phyloP scores from a whole-genome alignment of 2,797 vertebrate species.

The Trematomus bernacchii region DNA sequence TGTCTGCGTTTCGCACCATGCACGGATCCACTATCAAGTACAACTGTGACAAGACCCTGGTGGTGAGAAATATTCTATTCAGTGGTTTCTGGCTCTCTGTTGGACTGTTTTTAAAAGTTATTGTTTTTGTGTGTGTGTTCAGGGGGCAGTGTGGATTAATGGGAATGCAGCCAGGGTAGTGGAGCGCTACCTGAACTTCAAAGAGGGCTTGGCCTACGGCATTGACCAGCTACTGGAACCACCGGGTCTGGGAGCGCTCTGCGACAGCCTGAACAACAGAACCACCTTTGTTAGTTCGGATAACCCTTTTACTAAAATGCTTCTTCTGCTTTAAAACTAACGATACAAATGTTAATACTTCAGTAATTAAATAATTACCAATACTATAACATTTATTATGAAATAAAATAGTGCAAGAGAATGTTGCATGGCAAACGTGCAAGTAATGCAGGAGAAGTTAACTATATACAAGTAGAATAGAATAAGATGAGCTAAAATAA shows the following conservation, averaged over 20 bases:
- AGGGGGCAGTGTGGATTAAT: conserved; percentile 91
- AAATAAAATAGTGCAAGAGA: not conserved
- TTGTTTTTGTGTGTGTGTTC: conserved; percentile 21
- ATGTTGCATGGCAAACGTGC: too few relatives aligned
- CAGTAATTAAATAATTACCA: not conserved
- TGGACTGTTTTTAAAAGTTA: not conserved
- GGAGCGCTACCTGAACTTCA: conserved; percentile 88
- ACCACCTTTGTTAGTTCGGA: conserved; percentile 66
- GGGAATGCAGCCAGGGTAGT: conserved; percentile 84
- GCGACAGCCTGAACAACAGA: conserved; percentile 68
- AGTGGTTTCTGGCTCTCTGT: not conserved
- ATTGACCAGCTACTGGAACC: conserved; percentile 94
- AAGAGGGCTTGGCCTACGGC: conserved; percentile 90
- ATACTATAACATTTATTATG: not conserved
- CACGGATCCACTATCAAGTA: conserved; percentile 88
- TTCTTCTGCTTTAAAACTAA: not conserved
- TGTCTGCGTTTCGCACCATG: conserved; percentile 80
- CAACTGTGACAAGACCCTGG: conserved; percentile 84
- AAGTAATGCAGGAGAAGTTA: too few relatives aligned
- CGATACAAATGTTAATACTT: not conserved
- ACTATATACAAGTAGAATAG: too few relatives aligned
- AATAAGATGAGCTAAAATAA: too few relatives aligned
- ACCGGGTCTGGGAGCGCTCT: conserved; percentile 90
- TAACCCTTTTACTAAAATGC: not conserved
- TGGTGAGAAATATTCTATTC: conserved; percentile 82